These are phyloP conservation scores for Parascotia fuliginaria DNA, from an alignment of 2,888 invertebrate genomes.

Conservation along the genomic window DNA sequence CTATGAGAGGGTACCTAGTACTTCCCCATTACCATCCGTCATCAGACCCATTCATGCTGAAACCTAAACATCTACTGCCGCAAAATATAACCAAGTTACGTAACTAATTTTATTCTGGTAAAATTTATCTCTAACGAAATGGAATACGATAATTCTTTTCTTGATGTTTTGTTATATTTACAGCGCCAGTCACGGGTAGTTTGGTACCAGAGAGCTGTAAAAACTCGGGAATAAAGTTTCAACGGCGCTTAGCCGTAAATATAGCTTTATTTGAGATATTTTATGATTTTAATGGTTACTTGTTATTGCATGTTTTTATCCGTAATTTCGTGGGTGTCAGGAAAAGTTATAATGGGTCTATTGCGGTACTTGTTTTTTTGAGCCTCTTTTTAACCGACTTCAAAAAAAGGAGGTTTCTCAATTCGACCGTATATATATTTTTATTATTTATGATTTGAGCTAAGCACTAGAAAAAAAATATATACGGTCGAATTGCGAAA, in stretches of 20 bases:
- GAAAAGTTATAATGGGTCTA: background rate
- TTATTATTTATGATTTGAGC: no score
- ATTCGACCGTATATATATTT: background rate
- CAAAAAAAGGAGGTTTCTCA: no score
- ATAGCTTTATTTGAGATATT: conserved; percentile 13
- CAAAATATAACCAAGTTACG: conserved; percentile 1
- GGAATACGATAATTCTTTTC: conserved; percentile 29
- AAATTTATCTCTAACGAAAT: conserved; percentile 9
- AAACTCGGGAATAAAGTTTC: conserved; percentile 31
- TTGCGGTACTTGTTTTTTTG: background rate
- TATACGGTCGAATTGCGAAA: no score
- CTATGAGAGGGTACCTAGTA: no score
- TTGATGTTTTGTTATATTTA: conserved; percentile 36
- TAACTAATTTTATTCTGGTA: background rate
- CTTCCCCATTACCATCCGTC: no score
- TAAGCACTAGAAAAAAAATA: no score
- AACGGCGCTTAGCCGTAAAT: conserved; percentile 19
- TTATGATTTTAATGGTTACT: conserved; percentile 9
- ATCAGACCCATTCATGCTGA: no score
- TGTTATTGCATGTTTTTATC: background rate
- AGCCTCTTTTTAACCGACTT: background rate
- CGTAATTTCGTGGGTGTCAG: background rate
- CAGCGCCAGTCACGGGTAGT: conserved; percentile 35
- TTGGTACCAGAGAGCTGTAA: conserved; percentile 23
- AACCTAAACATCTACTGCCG: no score